phyloP scores from a whole-genome alignment of 2,113 vertebrate genomes.

The Psammodynastes pulverulentus region DNA sequence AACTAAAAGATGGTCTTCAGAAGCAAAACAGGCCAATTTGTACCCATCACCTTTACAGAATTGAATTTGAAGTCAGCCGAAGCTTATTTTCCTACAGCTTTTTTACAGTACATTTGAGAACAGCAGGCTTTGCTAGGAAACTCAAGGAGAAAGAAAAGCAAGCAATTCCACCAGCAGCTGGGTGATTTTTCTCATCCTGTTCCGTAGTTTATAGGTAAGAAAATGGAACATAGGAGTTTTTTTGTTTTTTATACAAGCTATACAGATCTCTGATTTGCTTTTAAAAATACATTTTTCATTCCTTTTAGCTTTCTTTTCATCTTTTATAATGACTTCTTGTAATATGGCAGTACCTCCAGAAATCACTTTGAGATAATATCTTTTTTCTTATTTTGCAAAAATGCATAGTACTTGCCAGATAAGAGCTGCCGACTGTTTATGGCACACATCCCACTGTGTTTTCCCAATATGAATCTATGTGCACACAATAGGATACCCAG shows the following conservation, averaged over 20 bases:
- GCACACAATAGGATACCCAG: background rate
- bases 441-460: background rate
- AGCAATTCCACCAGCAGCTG: background rate
- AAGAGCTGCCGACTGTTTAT: background rate
- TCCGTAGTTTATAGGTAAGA: background rate
- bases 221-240: background rate
- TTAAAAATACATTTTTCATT: background rate
- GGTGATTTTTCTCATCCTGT: background rate
- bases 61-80: background rate
- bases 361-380: background rate
- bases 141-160: background rate
- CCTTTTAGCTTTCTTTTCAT: background rate
- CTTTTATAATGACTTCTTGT: background rate
- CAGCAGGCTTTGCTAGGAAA: background rate
- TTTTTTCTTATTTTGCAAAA: background rate
- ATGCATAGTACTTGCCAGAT: background rate
- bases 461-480: background rate
- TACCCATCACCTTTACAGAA: background rate
- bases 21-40: background rate
- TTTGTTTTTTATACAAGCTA: background rate
- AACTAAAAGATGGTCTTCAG: background rate
- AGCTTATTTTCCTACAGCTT: background rate
- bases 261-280: background rate
- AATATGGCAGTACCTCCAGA: background rate
- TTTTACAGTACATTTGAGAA: background rate